Evolutionary conservation across 2,888 invertebrate genomes (phyloP), one percentile per base, ranked within the genome.

Genomic region (Catocala sponsa): DNA sequence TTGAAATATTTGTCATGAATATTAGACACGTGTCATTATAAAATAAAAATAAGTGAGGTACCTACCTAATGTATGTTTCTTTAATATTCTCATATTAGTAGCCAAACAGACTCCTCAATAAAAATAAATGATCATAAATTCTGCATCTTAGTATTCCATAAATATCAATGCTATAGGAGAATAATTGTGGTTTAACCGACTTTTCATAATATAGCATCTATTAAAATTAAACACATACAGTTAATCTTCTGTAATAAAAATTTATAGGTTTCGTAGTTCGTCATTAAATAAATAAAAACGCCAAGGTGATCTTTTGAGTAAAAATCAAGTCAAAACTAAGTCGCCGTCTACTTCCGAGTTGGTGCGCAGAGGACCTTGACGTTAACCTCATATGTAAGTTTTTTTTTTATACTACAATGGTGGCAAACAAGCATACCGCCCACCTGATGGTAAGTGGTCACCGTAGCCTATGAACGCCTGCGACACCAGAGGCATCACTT

Each of bases 281-380:
- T 68, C 52, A 55, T 71, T 74, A 59, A 57, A 38, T 38, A 38
- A 54, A 59, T 62, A 62, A 35, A 68, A 72, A 53, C 15, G 59
- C 48, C 70, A 71, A 74, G 77, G 74, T 59, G 54, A 69, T 65
- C 46, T 65, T 71, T 67, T 60, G 63, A 55, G 54, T 65, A 57
- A 68, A 65, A 69, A 68, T 72, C 64, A 69, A 70, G 65, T 70
- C 48, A 61, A 63, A 62, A 50, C 54, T 55, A 48, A 32, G 47
- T 63, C 38, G 38, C 47, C 61, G 49, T 58, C 32, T 53, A 76
- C 65, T 68, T 68, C 67, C 64, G 66, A 77, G 63, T 63, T 42
- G 35, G 46, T 60, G 61, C 58, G 55, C 57, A 57, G 38, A 57
- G 42, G 62, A 55, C 77, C 77, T 77, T 78, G 78, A 53, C 42